Evolutionary conservation across 2,113 vertebrate genomes (phyloP).

Genomic region (Sinocyclocheilus maitianheensis): DNA sequence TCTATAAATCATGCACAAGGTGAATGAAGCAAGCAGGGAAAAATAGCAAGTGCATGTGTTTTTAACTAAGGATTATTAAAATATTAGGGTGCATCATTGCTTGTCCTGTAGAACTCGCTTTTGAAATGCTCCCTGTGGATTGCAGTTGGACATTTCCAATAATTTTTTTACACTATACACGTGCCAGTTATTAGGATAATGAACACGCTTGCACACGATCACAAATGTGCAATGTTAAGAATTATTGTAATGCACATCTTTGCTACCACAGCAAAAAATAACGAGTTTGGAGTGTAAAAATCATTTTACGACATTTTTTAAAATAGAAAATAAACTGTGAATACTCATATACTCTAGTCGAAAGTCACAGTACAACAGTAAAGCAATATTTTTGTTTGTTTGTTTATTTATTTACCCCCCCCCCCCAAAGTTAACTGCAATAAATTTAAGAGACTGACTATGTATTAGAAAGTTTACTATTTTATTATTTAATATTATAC

Average conservation of each 20-base stretch:
- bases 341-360: neutral
- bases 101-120: neutral
- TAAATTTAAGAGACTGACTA: neutral
- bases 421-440: neutral
- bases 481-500: neutral
- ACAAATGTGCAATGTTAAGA: neutral
- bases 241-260: neutral
- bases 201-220: neutral
- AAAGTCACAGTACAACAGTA: neutral
- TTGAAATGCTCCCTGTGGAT: slow-evolving; percentile 1
- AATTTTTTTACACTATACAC: neutral
- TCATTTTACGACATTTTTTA: neutral
- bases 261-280: neutral
- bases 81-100: neutral
- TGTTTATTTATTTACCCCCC: neutral
- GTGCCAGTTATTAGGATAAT: slow-evolving; percentile 12
- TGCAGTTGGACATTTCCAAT: neutral
- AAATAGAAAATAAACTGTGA: neutral
- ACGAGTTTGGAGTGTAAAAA: neutral
- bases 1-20: slow-evolving; percentile 64
- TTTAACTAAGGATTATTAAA: neutral
- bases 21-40: neutral
- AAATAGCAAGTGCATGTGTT: slow-evolving; percentile 14
- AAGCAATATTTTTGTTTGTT: neutral
- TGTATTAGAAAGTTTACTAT: neutral